Evolutionary conservation across 2,888 invertebrate species (phyloP).

Genomic region (Hirtodrosophila duncani): DNA sequence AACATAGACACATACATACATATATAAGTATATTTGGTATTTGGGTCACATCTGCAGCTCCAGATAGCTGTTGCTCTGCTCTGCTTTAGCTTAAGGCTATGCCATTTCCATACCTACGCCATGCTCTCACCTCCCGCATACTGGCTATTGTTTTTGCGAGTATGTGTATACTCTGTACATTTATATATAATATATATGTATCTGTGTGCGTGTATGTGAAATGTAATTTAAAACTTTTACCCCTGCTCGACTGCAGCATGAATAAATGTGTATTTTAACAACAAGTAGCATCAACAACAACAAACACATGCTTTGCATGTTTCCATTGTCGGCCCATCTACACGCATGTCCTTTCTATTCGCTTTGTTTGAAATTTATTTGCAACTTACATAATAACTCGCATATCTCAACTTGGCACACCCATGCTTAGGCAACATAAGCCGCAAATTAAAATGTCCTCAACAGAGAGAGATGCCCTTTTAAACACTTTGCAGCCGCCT

Average conservation of each 20-base stretch:
- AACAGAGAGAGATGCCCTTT: neutral
- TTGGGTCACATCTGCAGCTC: constrained; percentile 62
- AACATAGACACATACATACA: constrained; percentile 5
- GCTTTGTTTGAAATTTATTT: constrained; percentile 42
- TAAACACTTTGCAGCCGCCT: constrained; percentile 1
- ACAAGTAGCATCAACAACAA: constrained; percentile 18
- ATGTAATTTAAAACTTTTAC: constrained; percentile 64
- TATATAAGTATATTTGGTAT: constrained; percentile 28
- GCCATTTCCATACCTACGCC: neutral
- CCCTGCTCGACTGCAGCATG: constrained; percentile 38
- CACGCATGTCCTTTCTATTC: constrained; percentile 10
- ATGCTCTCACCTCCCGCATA: constrained; percentile 23
- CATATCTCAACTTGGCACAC: constrained; percentile 34
- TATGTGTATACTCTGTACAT: no score
- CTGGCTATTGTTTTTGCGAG: neutral
- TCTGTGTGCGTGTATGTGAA: constrained; percentile 43
- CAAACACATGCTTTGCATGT: constrained; percentile 40
- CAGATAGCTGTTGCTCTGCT: constrained; percentile 46
- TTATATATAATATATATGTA: no score
- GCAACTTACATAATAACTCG: constrained; percentile 61
- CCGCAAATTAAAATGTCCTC: constrained; percentile 35
- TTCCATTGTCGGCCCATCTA: neutral
- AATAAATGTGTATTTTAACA: constrained; percentile 57
- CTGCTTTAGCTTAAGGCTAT: constrained; percentile 41
- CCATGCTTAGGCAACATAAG: constrained; percentile 10